Conservation (phyloP, 2,888 invertebrate genomes). For the Fissipunctia ypsillon region DNA sequence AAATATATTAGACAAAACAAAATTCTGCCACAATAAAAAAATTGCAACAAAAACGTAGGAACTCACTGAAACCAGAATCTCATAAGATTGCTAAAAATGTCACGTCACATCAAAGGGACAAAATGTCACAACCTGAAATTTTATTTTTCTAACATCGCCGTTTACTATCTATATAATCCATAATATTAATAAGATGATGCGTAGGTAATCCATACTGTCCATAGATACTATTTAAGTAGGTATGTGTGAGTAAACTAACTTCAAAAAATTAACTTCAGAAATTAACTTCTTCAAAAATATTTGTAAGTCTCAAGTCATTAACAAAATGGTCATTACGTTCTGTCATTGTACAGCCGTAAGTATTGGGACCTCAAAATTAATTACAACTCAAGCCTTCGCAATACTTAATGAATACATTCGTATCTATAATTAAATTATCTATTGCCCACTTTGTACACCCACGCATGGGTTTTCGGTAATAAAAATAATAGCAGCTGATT, state of each 20-base stretch:
- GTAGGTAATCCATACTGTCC: too few species aligned
- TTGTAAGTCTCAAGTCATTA: slow-evolving; percentile 14
- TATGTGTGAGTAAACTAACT: too few species aligned
- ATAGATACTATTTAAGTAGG: too few species aligned
- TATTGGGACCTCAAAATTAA: slow-evolving; percentile 59
- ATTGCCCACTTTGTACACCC: slow-evolving; percentile 76
- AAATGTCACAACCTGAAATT: slow-evolving; percentile 14
- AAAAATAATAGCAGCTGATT: slow-evolving; percentile 72
- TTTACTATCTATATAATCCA: not conserved
- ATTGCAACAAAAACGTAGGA: not conserved
- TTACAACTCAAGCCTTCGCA: slow-evolving; percentile 59
- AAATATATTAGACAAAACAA: not conserved
- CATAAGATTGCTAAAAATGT: slow-evolving; percentile 3
- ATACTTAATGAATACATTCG: slow-evolving; percentile 74
- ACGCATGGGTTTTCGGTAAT: slow-evolving; percentile 72
- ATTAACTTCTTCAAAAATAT: not conserved
- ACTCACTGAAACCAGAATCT: slow-evolving; percentile 15
- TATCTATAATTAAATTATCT: slow-evolving; percentile 76
- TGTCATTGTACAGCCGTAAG: slow-evolving; percentile 36
- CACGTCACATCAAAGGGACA: not conserved
- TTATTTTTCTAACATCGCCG: not conserved
- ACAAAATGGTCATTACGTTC: slow-evolving; percentile 29
- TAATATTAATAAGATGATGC: not conserved
- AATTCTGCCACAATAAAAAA: not conserved
- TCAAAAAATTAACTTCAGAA: too few species aligned